phyloP scores from a whole-genome alignment of 1,140 invertebrate species.

The Bombus difficillimus region DNA sequence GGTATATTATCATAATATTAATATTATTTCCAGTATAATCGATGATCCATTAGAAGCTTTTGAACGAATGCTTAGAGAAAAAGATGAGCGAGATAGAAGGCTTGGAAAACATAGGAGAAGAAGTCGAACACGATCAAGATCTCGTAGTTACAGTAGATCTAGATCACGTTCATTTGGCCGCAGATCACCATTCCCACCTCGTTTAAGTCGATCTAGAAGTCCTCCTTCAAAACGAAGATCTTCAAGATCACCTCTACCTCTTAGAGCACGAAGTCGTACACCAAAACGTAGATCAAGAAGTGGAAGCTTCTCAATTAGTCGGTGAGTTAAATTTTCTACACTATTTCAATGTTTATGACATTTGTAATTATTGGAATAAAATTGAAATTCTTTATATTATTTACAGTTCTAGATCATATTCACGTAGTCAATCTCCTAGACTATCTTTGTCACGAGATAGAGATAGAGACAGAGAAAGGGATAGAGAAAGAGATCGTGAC shows the following conservation, averaged over 20 bases:
- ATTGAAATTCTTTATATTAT: constrained; percentile 6
- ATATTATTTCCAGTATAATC: constrained; percentile 84
- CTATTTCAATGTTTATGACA: not conserved
- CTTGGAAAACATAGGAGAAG: constrained; percentile 86
- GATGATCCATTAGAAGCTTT: constrained; percentile 93
- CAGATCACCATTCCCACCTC: constrained; percentile 73
- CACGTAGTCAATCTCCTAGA: constrained; percentile 80
- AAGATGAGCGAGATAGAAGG: constrained; percentile 88
- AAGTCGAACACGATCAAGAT: constrained; percentile 80
- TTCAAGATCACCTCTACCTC: constrained; percentile 76
- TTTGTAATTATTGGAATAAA: not conserved
- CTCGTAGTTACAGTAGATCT: constrained; percentile 83
- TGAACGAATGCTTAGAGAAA: constrained; percentile 92
- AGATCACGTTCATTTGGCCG: constrained; percentile 80
- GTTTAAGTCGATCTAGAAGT: constrained; percentile 79
- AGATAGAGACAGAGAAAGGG: constrained; percentile 73
- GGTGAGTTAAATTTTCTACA: constrained; percentile 74
- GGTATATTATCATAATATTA: not conserved
- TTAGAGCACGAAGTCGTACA: constrained; percentile 80
- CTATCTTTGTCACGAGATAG: constrained; percentile 76
- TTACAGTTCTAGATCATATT: constrained; percentile 80
- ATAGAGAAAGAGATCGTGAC: constrained; percentile 66
- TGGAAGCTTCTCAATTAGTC: constrained; percentile 83
- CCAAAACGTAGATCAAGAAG: constrained; percentile 80
- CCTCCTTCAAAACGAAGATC: constrained; percentile 75